A percentile compares a stretch with the other conserved stretches of the same genome.
phyloP scores from a whole-genome alignment of 2,888 invertebrate species.

The Caenorhabditis uteleia region DNA sequence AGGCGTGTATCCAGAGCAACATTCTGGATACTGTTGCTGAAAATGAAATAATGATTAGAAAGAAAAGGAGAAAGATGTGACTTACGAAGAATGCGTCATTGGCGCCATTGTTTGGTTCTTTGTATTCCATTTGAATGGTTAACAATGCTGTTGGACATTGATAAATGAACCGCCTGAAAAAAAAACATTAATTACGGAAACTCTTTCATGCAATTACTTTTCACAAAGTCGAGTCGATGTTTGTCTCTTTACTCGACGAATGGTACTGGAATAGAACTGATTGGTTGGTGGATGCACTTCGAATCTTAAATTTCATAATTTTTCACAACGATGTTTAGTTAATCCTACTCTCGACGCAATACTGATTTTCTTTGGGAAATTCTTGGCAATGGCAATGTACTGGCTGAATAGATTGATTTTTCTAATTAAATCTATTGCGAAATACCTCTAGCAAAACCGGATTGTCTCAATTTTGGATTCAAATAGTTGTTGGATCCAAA shows the following conservation, averaged over 20 bases:
- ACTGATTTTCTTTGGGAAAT: constrained; percentile 30
- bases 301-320: constrained; percentile 5
- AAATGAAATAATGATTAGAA: background rate
- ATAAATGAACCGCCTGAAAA: constrained; percentile 61
- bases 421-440: background rate
- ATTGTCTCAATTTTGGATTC: constrained; percentile 39
- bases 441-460: constrained; percentile 31
- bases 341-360: constrained; percentile 9
- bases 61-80: background rate
- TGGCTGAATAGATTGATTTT: constrained; percentile 22
- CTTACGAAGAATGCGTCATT: constrained; percentile 39
- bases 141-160: constrained; percentile 65
- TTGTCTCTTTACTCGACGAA: constrained; percentile 29
- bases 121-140: constrained; percentile 62
- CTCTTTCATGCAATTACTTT: constrained; percentile 11
- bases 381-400: constrained; percentile 36
- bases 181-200: background rate
- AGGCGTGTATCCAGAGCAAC: constrained; percentile 55
- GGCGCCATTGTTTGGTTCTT: constrained; percentile 26
- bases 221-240: constrained; percentile 34
- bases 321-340: background rate
- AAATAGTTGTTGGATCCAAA: constrained; percentile 57
- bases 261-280: constrained; percentile 6
- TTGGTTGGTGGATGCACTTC: constrained; percentile 39
- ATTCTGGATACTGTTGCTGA: constrained; percentile 43